Base-by-base conservation (phyloP, 2,797 vertebrate genomes). In the Fratercula arctica region DNA sequence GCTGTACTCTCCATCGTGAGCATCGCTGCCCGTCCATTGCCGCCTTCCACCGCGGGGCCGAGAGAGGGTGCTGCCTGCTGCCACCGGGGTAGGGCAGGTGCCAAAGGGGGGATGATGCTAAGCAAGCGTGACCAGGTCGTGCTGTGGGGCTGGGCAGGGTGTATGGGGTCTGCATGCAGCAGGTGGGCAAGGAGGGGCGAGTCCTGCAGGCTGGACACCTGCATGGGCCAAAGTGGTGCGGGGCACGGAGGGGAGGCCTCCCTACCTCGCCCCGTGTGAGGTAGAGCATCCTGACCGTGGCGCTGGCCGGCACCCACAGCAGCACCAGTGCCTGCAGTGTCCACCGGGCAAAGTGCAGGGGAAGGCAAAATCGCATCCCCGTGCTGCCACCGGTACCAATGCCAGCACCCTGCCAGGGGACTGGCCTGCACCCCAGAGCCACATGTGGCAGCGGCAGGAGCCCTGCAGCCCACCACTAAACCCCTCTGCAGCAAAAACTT, bases 261-360 rank as follows among this genome's bases (percentile, higher is more conserved):
- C 23, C n/a, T 19, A 45, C 69, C 75, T 60, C 3, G 2, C n/a
- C 45, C 77, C 4, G 1, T 37, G 73, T 94, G 94, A 97, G 94
- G 94, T 92, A 95, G 93, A 95, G 39, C 73, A 94, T 89, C 67
- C 66, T 75, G 81, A 60, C 46, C 0, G 0, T 39, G 39, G 73
- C 6, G 3, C 72, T 60, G 48, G 83, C 57, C 1, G 9, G 69
- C 63, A 81, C 53, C 46, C 66, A 37, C 1, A 68, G 78, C 70
- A 94, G 81, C 78, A 85, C 45, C 45, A 18, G 18, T 17, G 9
- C 45, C 45, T 45, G 45, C 45, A 19, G 45, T 45, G 45, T 45
- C 10, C 1, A 11, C 41, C 0, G 0, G 0, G 70, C 33, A 59
- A 54, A 1, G 3, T 4, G 77, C 39, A 53, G 26, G 45, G 45